Evolutionary conservation across 2,888 invertebrate genomes (phyloP), one percentile per base, ranked within the genome.

Genomic region (Apodemia zela): DNA sequence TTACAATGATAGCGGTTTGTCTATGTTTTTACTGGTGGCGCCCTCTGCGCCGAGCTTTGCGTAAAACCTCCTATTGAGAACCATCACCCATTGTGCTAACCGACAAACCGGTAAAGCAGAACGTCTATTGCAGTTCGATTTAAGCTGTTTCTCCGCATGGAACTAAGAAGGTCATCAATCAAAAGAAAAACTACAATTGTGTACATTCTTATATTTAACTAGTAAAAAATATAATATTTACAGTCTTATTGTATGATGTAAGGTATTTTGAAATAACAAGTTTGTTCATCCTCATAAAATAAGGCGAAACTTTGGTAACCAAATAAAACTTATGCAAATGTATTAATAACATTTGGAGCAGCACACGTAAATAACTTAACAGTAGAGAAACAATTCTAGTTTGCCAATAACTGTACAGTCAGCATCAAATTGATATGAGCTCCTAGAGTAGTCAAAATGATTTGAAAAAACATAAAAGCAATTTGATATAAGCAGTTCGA

Each of bases 141-240:
- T 35, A 35, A 0, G 11, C 35, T 35, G 35, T 3, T 35, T 35
- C 35, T 11, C 35, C 10, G 10, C 11, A 35, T 8, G 35, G 7
- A 35, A 29, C 33, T 10, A 15, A 38, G 4, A 38, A 4, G 38
- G 13, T 38, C 4, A 38, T 61, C 54, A 54, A 60, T 35, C 45
- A 29, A 25, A 58, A 45, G 18, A 63, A 74, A 72, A 69, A 73
- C 77, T 74, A 78, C 67, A 68, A 62, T 17, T 62, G 25, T 64
- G 65, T 63, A 72, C 69, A 76, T 78, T 78, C 69, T 71, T 71
- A 80, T 85, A 79, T 79, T 82, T 78, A 84, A 82, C 80, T 80
- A 69, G 81, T 82, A 82, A 79, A 85, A 84, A 80, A 76, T 51
- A 79, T 85, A 85, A 76, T 87, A 87, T 85, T 80, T 86, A 87